Evolutionary conservation across 2,113 vertebrate genomes (phyloP), one percentile per base, ranked within the genome.

Genomic region (Porphyrio hochstetteri): DNA sequence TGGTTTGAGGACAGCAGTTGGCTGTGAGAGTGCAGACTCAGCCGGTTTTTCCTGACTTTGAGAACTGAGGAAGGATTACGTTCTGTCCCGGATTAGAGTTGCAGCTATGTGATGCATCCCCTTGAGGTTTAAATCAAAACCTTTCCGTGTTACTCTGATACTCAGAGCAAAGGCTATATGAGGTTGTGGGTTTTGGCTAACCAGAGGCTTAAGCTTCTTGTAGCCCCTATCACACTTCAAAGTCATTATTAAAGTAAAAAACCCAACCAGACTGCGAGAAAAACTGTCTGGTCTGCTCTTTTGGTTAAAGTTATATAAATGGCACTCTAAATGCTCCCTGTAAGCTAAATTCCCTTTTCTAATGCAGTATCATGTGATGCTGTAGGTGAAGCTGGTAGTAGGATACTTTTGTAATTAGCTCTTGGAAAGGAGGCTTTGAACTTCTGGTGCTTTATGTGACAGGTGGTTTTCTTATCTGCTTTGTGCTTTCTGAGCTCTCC

Each of bases 71-170:
- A 78, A 42, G 3, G 88, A 90, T 90, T 86, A 48, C 55, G 16
- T 92, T 88, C 29, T 84, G 65, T 59, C 75, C 59, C 0, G 2
- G 87, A 82, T 96, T 96, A 92, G 91, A 93, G 88, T 68, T 86
- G 79, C 82, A 92, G 88, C 77, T 79, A 74, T 82, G 68, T 48
- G 71, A 90, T 77, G 79, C 90, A 90, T 91, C 86, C 78, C 38
- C 10, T 69, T 68, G 82, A 88, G 83, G 55, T 82, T 95, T 91
- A 67, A 88, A 80, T 81, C 71, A 61, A 82, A 93, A 88, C 55
- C 76, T 76, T 74, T 84, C 61, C 0, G 1, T 56, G 63, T 71
- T 88, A 36, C 70, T 56, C 28, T 1, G 56, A 78, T 93, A 67
- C 50, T 90, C 36, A 5, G 65, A 82, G 89, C 87, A 86, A 77